phyloP scores from a whole-genome alignment of 1,140 invertebrate species.

The Pseudomyrmex sp. region DNA sequence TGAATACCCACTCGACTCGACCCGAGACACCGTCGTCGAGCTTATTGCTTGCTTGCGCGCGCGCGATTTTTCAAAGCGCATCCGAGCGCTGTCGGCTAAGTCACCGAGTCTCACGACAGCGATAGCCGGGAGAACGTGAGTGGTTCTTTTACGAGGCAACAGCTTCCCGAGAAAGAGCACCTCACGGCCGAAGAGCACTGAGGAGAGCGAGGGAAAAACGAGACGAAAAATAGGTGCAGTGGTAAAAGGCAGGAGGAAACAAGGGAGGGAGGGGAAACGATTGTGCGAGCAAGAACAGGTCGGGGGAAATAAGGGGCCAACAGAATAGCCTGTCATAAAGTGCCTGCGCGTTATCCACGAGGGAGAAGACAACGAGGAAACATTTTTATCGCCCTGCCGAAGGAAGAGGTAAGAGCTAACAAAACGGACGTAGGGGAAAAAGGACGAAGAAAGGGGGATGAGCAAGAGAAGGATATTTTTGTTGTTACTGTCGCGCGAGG shows the following conservation, averaged over 20 bases:
- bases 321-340: slow-evolving; percentile 67
- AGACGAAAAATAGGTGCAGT: slow-evolving; percentile 4
- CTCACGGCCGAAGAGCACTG: neutral
- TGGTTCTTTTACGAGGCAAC: slow-evolving; percentile 38
- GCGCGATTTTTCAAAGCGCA: neutral
- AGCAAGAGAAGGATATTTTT: neutral
- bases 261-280: slow-evolving; percentile 48
- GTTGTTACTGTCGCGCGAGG: no score
- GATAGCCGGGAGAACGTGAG: slow-evolving; percentile 44
- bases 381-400: slow-evolving; percentile 69
- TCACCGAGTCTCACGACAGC: slow-evolving; percentile 13
- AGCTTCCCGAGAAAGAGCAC: slow-evolving; percentile 22
- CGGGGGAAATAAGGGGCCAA: slow-evolving; percentile 63
- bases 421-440: slow-evolving; percentile 55
- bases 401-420: slow-evolving; percentile 36
- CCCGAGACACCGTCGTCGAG: neutral
- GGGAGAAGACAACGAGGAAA: slow-evolving; percentile 46
- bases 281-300: slow-evolving; percentile 29
- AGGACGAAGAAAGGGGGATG: neutral
- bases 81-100: neutral
- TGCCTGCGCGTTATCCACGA: slow-evolving; percentile 60
- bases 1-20: slow-evolving; percentile 38
- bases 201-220: slow-evolving; percentile 26
- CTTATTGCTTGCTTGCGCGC: neutral
- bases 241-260: slow-evolving; percentile 25